Conservation (phyloP, 2,113 vertebrate species). For the rabbit (Oryctolagus cuniculus) region DNA sequence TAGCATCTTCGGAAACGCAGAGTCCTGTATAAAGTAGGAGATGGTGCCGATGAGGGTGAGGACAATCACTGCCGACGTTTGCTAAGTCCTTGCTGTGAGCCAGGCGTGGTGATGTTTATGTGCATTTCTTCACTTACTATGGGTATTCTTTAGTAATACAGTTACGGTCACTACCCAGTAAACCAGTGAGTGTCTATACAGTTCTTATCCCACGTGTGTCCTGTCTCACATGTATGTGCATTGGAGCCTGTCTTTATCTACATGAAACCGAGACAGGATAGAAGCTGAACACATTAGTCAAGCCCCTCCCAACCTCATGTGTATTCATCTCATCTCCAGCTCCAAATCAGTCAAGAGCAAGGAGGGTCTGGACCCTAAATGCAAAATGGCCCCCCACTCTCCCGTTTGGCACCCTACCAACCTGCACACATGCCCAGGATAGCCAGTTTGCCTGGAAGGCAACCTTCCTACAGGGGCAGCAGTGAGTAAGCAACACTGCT, state of each 20-base stretch:
- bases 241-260: constrained; percentile 86
- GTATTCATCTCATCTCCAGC: no score
- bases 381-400: no score
- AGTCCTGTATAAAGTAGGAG: not conserved
- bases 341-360: no score
- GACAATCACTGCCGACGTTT: not conserved
- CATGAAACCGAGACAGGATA: constrained; percentile 85
- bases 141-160: not conserved
- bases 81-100: not conserved
- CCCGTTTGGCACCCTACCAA: no score
- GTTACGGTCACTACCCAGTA: not conserved
- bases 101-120: not conserved
- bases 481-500: no score
- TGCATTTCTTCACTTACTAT: not conserved
- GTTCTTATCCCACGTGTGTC: not conserved
- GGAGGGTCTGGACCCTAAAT: no score
- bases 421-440: no score
- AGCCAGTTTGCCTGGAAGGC: no score
- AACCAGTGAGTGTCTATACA: not conserved
- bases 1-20: not conserved
- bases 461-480: no score
- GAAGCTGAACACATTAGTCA: constrained; percentile 65
- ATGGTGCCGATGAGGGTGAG: not conserved
- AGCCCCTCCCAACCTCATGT: not conserved
- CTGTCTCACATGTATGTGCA: constrained; percentile 65